phyloP scores from a whole-genome alignment of 2,113 vertebrate genomes.

The Cyrtonyx montezumae region DNA sequence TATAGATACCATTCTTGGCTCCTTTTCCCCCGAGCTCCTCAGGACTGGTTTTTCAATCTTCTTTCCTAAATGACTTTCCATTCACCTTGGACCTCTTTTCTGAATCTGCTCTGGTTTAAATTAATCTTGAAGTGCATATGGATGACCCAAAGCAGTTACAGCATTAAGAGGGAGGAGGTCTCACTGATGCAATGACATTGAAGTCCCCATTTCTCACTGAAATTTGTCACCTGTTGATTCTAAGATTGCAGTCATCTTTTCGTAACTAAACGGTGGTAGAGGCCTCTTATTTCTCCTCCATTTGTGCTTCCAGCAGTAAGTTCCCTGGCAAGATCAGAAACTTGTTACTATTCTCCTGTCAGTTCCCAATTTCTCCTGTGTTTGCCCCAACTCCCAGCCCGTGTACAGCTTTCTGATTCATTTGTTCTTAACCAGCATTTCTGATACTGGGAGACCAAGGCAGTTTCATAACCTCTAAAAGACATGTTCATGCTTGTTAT shows the following conservation, averaged over 20 bases:
- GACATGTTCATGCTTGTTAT: conserved; percentile 29
- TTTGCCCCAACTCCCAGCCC: neutral
- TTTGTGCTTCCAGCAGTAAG: neutral
- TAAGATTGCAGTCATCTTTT: neutral
- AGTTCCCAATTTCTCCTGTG: neutral
- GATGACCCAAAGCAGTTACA: neutral
- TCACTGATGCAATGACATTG: neutral
- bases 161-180: neutral
- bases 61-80: conserved; percentile 21
- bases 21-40: neutral
- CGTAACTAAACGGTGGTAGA: neutral
- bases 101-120: neutral
- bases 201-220: neutral
- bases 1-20: neutral
- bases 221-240: conserved; percentile 16
- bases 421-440: conserved; percentile 33
- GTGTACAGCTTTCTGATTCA: neutral
- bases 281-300: conserved; percentile 17
- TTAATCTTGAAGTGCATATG: conserved; percentile 7
- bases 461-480: conserved; percentile 58
- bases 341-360: conserved; percentile 34
- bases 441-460: conserved; percentile 4
- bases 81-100: conserved; percentile 38
- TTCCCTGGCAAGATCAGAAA: neutral
- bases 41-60: conserved; percentile 31